Conservation (phyloP, 2,888 invertebrate genomes). For the Pachymerium ferrugineum region DNA sequence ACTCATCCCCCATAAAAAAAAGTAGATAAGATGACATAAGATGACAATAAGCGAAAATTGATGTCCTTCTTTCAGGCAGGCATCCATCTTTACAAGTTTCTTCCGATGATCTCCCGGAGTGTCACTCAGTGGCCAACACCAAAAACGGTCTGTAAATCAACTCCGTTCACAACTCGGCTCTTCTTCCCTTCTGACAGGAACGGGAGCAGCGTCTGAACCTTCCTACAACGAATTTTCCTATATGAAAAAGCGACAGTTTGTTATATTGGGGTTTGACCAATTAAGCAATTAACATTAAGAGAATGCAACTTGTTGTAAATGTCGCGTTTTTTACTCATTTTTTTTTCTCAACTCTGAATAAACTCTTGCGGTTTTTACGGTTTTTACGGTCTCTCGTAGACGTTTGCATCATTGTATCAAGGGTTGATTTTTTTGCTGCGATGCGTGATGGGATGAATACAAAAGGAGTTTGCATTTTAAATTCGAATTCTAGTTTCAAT, state of each 20-base stretch:
- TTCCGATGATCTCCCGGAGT: neutral
- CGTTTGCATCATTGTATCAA: neutral
- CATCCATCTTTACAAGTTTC: conserved; percentile 10
- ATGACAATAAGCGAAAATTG: too few relatives aligned
- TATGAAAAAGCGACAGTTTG: neutral
- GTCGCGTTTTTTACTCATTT: too few relatives aligned
- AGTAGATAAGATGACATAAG: too few relatives aligned
- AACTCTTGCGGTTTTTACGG: neutral
- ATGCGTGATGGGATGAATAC: neutral
- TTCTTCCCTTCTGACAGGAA: neutral
- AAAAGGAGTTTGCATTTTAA: conserved; percentile 6
- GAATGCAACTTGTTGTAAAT: conserved; percentile 7
- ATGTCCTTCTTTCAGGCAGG: neutral
- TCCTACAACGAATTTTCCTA: neutral
- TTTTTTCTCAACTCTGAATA: too few relatives aligned
- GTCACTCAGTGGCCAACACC: conserved; percentile 5
- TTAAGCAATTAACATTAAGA: neutral
- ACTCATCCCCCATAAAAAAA: neutral
- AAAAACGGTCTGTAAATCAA: neutral
- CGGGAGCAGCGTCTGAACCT: neutral
- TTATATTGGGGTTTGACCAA: neutral
- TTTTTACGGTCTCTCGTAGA: neutral
- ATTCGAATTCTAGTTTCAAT: conserved; percentile 16
- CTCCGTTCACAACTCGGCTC: neutral
- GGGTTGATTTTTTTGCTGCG: neutral